Base-by-base conservation (phyloP, 2,888 invertebrate species). In the Altica lythri region DNA sequence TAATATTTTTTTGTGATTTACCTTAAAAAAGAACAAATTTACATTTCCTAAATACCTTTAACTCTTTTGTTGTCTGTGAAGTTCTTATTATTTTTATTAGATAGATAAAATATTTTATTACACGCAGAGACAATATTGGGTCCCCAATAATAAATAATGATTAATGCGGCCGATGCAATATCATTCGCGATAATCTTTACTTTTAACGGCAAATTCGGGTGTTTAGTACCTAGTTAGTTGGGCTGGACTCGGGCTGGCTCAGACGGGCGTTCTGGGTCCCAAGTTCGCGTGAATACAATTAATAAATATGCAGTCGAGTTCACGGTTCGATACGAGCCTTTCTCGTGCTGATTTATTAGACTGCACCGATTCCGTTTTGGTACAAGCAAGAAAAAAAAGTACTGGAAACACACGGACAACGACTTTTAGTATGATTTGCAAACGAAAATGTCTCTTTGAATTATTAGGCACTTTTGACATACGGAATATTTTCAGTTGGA, bases 221-320 rank as follows among this genome's bases (percentile, higher is more conserved):
- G 51, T 47, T 46, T 30, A 22, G 32, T 34, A 34, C 34, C 27
- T 43, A 35, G 43, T 50, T 40, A 22, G 25, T 19, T 29, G 38
- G 42, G 42, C 25, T 37, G 46, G 25, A 46, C 17, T 34, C 22
- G 45, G 34, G 25, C 34, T 40, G 30, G 30, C 30, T 34, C 34
- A 34, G 34, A 34, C 25, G 42, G 14, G 25, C 25, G 42, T 45
- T 45, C 35, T 19, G 16, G 17, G 46, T 13, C 13, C 27, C 34
- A 14, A 44, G 65, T 64, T 72, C 65, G 72, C 72, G 72, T 72
- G 72, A 70, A 71, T 69, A 66, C 70, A 69, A 71, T 72, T 71
- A 71, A 72, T 72, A 72, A 71, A 72, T 70, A 70, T 70, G 72
- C 70, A 69, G 66, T 62, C 55, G 67, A 65, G 68, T 68, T 65